phyloP scores from a whole-genome alignment of 2,888 invertebrate genomes.

The Drosophila birchii region DNA sequence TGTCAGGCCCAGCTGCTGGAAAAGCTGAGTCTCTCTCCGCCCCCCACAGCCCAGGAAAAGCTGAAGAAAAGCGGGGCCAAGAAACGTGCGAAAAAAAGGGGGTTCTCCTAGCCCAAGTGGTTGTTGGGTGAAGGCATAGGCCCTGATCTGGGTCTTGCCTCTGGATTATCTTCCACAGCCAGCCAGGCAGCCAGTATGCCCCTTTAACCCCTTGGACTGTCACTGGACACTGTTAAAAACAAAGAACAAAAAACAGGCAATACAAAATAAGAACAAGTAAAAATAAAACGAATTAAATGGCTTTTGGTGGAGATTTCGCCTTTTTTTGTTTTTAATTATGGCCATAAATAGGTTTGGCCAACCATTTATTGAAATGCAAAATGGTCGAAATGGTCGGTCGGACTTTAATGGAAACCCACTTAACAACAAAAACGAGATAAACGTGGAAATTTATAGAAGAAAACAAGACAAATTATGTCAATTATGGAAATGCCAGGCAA shows the following conservation, averaged over 20 bases:
- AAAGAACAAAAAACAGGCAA: not conserved
- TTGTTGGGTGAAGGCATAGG: slow-evolving; percentile 17
- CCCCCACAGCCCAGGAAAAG: not conserved
- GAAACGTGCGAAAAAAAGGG: slow-evolving; percentile 1
- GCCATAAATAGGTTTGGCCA: slow-evolving; percentile 30
- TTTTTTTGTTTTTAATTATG: slow-evolving; percentile 16
- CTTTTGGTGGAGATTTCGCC: not conserved
- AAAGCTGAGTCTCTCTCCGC: not conserved
- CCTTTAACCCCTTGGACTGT: slow-evolving; percentile 21
- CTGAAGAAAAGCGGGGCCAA: slow-evolving; percentile 26
- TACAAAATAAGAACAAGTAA: not conserved
- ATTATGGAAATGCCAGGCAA: slow-evolving; percentile 1
- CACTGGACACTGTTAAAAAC: slow-evolving; percentile 12
- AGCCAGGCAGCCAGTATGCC: not conserved
- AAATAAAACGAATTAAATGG: slow-evolving; percentile 4
- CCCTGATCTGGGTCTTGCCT: slow-evolving; percentile 34
- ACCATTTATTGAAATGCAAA: slow-evolving; percentile 26
- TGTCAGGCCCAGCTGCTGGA: slow-evolving; percentile 25
- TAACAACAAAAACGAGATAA: slow-evolving; percentile 32
- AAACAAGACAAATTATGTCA: slow-evolving; percentile 24
- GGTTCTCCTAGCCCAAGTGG: slow-evolving; percentile 13
- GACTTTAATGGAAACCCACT: slow-evolving; percentile 27
- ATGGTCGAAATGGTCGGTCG: slow-evolving; percentile 20
- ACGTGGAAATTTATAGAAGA: slow-evolving; percentile 17
- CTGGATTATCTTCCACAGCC: slow-evolving; percentile 27